Conservation (phyloP, 2,797 vertebrate species). For the Calcarius lapponicus region DNA sequence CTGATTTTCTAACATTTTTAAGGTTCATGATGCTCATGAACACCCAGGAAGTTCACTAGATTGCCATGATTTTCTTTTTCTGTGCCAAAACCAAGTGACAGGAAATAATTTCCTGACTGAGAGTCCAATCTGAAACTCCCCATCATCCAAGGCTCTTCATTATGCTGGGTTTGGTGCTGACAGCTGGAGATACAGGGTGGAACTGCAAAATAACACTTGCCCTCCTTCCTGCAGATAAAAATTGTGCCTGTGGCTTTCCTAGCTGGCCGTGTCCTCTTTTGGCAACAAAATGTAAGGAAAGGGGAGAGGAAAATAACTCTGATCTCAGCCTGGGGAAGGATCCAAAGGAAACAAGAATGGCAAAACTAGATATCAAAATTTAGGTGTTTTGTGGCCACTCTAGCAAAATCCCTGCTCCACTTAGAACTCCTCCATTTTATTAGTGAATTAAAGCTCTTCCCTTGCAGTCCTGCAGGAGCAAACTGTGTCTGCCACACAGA, state of each 20-base stretch:
- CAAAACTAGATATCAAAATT: background rate
- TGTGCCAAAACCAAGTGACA: background rate
- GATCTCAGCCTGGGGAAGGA: background rate
- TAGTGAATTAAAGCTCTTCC: background rate
- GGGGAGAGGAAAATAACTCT: background rate
- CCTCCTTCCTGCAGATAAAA: background rate
- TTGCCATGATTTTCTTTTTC: background rate
- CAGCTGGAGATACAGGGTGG: background rate
- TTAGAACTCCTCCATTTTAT: background rate
- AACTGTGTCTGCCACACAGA: background rate
- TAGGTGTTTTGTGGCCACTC: background rate
- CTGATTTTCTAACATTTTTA: background rate
- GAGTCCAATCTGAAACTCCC: background rate
- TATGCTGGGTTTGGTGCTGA: background rate
- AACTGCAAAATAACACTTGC: background rate
- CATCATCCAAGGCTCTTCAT: background rate
- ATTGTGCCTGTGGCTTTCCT: background rate
- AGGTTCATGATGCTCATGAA: background rate
- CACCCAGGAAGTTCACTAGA: background rate
- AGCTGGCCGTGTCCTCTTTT: background rate
- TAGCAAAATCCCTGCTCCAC: background rate
- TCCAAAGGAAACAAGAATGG: background rate
- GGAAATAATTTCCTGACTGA: background rate
- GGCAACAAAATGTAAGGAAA: background rate
- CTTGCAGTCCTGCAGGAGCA: background rate